These are phyloP conservation scores for Carassius carassius DNA, from an alignment of 2,113 vertebrate species.

Conservation along the genomic window DNA sequence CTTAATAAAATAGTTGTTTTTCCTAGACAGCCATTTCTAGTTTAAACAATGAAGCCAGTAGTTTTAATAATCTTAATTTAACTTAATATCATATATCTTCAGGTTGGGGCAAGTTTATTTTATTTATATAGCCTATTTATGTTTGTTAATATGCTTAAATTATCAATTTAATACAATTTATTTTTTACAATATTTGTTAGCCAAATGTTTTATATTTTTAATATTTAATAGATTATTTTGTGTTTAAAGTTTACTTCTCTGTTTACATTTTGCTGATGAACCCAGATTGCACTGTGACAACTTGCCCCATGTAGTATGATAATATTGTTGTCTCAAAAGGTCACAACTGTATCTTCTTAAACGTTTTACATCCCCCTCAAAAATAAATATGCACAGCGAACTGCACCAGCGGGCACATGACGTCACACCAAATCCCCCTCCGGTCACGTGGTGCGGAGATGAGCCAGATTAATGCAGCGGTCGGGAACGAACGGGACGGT, in stretches of 20 bases:
- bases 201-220: background rate
- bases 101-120: background rate
- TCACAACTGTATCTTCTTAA: background rate
- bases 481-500: conserved; percentile 7
- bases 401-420: background rate
- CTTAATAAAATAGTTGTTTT: background rate
- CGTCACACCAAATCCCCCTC: conserved; percentile 36
- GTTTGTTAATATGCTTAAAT: background rate
- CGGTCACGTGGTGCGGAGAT: conserved; percentile 66
- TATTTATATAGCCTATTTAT: too few relatives aligned
- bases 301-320: background rate
- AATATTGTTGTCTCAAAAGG: background rate
- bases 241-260: background rate
- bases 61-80: too few relatives aligned
- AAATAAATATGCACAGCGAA: background rate
- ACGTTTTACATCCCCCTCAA: background rate
- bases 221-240: background rate
- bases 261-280: background rate
- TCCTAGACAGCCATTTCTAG: background rate
- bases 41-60: background rate
- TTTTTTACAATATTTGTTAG: background rate
- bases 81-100: background rate
- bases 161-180: background rate
- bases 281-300: background rate
- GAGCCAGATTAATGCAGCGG: conserved; percentile 66